A percentile compares a stretch with the other conserved stretches of the same genome.
These are phyloP conservation scores for Pterostichus niger DNA, from an alignment of 2,888 invertebrate genomes.

Conservation along the genomic window DNA sequence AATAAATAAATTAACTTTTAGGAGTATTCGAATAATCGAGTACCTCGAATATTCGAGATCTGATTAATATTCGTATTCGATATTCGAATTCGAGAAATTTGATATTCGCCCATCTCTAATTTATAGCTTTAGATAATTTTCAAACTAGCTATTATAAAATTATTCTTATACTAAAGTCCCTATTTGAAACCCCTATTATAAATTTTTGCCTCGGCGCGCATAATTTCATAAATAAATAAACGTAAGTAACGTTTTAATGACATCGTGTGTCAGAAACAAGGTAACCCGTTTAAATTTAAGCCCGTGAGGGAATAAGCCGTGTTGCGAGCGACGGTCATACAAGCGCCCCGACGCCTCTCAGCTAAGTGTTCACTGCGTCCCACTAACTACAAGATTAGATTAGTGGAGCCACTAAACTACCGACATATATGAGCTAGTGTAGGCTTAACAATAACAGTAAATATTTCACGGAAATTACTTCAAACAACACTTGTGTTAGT, in stretches of 20 bases:
- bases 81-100: too few species aligned
- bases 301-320: slow-evolving; percentile 38
- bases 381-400: slow-evolving; percentile 47
- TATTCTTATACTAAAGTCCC: background rate
- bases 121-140: too few species aligned
- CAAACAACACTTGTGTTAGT: background rate
- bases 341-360: slow-evolving; percentile 14
- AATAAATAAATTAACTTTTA: too few species aligned
- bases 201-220: slow-evolving; percentile 21
- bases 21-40: too few species aligned
- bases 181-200: slow-evolving; percentile 22
- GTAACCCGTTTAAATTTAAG: slow-evolving; percentile 48
- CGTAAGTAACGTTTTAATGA: slow-evolving; percentile 35
- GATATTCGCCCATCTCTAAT: too few species aligned
- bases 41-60: too few species aligned
- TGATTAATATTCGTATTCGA: too few species aligned
- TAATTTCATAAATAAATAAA: slow-evolving; percentile 41
- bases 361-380: slow-evolving; percentile 41
- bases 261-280: slow-evolving; percentile 40
- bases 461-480: slow-evolving; percentile 18
- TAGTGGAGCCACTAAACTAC: slow-evolving; percentile 27
- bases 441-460: slow-evolving; percentile 7
- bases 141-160: background rate
- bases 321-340: slow-evolving; percentile 27
- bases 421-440: slow-evolving; percentile 27